Base-by-base conservation (phyloP, 2,113 vertebrate species). In the Hyla sarda region DNA sequence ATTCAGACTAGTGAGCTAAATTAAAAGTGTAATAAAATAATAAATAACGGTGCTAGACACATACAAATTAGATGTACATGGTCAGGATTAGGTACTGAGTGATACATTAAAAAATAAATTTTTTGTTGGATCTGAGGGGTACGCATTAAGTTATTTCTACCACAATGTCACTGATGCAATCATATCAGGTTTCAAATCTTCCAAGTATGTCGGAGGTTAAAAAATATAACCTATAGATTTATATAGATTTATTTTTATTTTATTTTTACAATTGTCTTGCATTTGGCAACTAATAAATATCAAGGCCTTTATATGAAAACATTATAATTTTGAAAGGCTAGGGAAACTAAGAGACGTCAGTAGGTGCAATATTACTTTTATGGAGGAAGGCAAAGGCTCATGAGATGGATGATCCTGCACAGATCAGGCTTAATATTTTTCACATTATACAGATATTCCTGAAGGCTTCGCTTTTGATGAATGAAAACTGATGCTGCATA, bases 401-500 rank as follows among this genome's bases (percentile, higher is more conserved):
- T 47, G 80, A 82, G 65, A 83, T 34, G 32, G 48, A 84, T 84
- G 32, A 84, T 58, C 32, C 32, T 34, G 23, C 65, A 41, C 47
- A 72, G 67, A 72, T 83, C 65, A 37, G 10, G 65, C 32, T 75
- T 60, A 72, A 84, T 84, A 75, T 84, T 54, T 58, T 21, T 74
- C 50, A 41, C 82, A 34, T 75, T 84, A 84, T 84, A 74, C 50
- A 37, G 28, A 84, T 25, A 56, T n/a, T 84, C 67, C 82, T 84
- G n/a, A 48, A 75, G 82, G 82, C 82, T 34, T 47, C 30, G 82
- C 69, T 73, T 60, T 45, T 84, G 82, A 84, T 84, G 52, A 84
- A 84, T 84, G 71, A 75, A 84, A 84, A 60, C 52, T 41, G 69
- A 75, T 84, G 69, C 69, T 60, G 82, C 73, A 84, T 84, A 84